Evolutionary conservation across 2,113 vertebrate genomes (phyloP).

Genomic region (Sinocyclocheilus anophthalmus): DNA sequence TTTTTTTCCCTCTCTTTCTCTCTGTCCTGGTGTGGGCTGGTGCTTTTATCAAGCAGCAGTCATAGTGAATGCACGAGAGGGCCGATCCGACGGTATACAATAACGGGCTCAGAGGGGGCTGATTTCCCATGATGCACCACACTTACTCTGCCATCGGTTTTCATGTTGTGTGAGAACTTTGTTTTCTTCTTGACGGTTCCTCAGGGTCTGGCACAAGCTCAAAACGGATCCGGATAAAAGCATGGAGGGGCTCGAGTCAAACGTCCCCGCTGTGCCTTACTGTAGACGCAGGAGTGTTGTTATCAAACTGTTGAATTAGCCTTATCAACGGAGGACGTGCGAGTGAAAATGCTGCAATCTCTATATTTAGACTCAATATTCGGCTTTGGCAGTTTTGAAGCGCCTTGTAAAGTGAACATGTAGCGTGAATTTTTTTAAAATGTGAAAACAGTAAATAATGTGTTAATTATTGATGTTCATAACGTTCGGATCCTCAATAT

Average conservation of each 20-base stretch:
- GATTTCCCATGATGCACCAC: conserved; percentile 55
- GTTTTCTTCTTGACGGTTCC: conserved; percentile 22
- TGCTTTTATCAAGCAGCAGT: conserved; percentile 20
- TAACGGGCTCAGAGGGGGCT: conserved; percentile 41
- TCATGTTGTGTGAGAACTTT: conserved; percentile 22
- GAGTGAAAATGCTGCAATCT: not conserved
- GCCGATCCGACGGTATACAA: not conserved
- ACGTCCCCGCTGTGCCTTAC: conserved; percentile 55
- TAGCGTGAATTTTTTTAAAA: not conserved
- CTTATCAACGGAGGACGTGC: conserved; percentile 25
- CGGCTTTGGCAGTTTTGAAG: conserved; percentile 27
- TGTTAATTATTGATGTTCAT: not conserved
- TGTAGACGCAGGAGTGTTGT: conserved; percentile 37
- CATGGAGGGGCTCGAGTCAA: conserved; percentile 39
- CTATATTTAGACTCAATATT: not conserved
- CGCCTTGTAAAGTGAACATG: conserved; percentile 31
- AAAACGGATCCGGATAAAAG: conserved; percentile 5
- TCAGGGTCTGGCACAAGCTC: conserved; percentile 29
- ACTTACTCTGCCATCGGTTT: conserved; percentile 35
- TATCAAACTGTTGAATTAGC: conserved; percentile 33
- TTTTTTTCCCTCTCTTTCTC: conserved; percentile 30
- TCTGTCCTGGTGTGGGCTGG: conserved; percentile 38
- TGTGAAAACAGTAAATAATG: not conserved
- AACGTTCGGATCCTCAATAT: not conserved
- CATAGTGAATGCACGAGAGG: conserved; percentile 17